These are phyloP conservation scores for Blastobasis adustella DNA, from an alignment of 2,888 invertebrate genomes.

Conservation along the genomic window DNA sequence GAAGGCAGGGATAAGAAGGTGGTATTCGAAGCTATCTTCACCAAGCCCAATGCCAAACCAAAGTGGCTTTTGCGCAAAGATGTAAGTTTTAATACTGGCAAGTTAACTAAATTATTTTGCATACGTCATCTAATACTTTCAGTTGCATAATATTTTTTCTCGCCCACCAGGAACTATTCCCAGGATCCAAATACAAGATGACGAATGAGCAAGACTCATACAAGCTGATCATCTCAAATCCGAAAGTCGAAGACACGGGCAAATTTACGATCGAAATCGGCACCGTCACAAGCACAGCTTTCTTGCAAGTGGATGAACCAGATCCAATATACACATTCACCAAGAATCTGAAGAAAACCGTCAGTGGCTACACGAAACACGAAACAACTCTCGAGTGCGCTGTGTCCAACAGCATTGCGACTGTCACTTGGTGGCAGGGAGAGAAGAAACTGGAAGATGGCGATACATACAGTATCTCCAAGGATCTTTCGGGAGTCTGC, in stretches of 20 bases:
- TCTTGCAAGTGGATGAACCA: constrained; percentile 96
- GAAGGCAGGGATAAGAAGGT: constrained; percentile 98
- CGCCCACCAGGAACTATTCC: constrained; percentile 87
- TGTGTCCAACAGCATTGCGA: constrained; percentile 94
- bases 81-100: constrained; percentile 75
- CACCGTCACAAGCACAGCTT: constrained; percentile 90
- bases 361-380: constrained; percentile 92
- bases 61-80: constrained; percentile 95
- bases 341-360: constrained; percentile 90
- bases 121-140: no score
- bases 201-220: constrained; percentile 94
- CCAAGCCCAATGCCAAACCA: constrained; percentile 95
- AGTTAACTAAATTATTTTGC: no score
- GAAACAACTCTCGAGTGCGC: constrained; percentile 94
- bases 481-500: constrained; percentile 94
- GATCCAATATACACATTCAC: constrained; percentile 96
- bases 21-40: constrained; percentile 94
- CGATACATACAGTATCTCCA: constrained; percentile 90
- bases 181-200: constrained; percentile 97
- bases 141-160: neutral
- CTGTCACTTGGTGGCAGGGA: constrained; percentile 94
- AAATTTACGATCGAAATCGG: constrained; percentile 97
- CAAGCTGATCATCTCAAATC: constrained; percentile 90
- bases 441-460: constrained; percentile 86
- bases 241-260: constrained; percentile 97